A percentile compares a stretch with the other conserved stretches of the same genome.
Conservation (phyloP, 2,888 invertebrate genomes). For the Oxyteleia sp. region DNA sequence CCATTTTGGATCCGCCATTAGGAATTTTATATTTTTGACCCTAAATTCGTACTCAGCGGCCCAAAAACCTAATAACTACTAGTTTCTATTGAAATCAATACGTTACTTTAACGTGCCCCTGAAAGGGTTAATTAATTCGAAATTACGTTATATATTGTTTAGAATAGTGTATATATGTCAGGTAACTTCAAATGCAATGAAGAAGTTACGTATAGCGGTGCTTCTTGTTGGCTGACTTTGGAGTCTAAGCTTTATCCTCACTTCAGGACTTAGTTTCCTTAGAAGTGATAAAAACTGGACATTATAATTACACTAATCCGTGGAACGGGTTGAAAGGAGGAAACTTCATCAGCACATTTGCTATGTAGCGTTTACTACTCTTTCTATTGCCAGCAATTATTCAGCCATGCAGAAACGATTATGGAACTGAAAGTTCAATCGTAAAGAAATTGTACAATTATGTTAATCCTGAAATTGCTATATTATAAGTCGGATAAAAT, state of each 20-base stretch:
- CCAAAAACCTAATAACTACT: too few relatives aligned
- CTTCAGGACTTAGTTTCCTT: slow-evolving; percentile 35
- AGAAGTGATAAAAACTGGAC: slow-evolving; percentile 39
- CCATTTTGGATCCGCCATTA: too few relatives aligned
- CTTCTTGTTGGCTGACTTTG: slow-evolving; percentile 35
- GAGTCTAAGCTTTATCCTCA: slow-evolving; percentile 38
- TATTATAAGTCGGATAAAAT: neutral
- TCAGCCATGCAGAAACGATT: slow-evolving; percentile 17
- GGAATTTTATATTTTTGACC: too few relatives aligned
- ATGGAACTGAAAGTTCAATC: slow-evolving; percentile 21
- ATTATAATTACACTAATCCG: slow-evolving; percentile 43
- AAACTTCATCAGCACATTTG: slow-evolving; percentile 44
- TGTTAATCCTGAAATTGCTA: slow-evolving; percentile 7
- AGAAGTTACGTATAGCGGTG: slow-evolving; percentile 12
- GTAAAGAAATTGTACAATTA: slow-evolving; percentile 26
- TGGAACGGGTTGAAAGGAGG: slow-evolving; percentile 17
- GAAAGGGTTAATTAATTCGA: slow-evolving; percentile 8
- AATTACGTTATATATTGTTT: slow-evolving; percentile 17
- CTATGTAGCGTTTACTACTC: slow-evolving; percentile 26
- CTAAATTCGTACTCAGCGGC: too few relatives aligned
- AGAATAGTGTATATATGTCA: slow-evolving; percentile 5
- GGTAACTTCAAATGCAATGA: slow-evolving; percentile 14
- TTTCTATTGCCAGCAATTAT: slow-evolving; percentile 31
- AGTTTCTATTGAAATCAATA: too few relatives aligned
- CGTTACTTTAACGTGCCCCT: too few relatives aligned